Evolutionary conservation across 2,888 invertebrate species (phyloP).

Genomic region (Ceriagrion tenellum): DNA sequence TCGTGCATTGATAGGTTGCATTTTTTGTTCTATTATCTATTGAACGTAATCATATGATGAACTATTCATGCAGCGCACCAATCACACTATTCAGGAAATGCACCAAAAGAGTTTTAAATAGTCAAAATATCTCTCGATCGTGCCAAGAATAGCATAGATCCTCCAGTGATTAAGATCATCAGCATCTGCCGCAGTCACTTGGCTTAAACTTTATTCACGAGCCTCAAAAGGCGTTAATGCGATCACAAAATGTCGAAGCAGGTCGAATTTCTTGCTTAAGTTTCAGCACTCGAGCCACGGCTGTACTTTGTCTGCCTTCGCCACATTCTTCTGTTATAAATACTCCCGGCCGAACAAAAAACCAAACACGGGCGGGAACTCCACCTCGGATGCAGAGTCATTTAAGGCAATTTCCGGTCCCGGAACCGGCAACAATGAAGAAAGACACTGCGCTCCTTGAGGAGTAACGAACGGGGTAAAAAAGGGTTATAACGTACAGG

Average conservation of each 20-base stretch:
- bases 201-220: too few relatives aligned
- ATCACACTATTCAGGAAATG: too few relatives aligned
- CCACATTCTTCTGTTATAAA: not conserved
- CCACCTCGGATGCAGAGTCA: not conserved
- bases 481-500: not conserved
- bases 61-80: too few relatives aligned
- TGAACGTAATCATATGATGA: too few relatives aligned
- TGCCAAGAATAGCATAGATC: too few relatives aligned
- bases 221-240: not conserved
- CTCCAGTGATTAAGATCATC: too few relatives aligned
- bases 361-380: not conserved
- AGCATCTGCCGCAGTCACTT: too few relatives aligned
- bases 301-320: not conserved
- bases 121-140: too few relatives aligned
- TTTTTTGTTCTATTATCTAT: too few relatives aligned
- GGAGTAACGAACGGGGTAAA: not conserved
- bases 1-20: too few relatives aligned
- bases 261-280: not conserved
- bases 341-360: not conserved
- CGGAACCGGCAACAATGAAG: not conserved
- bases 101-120: too few relatives aligned
- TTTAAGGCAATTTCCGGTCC: constrained; percentile 31
- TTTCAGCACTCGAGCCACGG: not conserved
- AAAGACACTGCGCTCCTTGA: not conserved
- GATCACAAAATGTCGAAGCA: not conserved